A percentile compares a stretch with the other conserved stretches of the same genome.
Evolutionary conservation across 2,113 vertebrate genomes (phyloP).

Genomic region (Herpailurus yagouaroundi): DNA sequence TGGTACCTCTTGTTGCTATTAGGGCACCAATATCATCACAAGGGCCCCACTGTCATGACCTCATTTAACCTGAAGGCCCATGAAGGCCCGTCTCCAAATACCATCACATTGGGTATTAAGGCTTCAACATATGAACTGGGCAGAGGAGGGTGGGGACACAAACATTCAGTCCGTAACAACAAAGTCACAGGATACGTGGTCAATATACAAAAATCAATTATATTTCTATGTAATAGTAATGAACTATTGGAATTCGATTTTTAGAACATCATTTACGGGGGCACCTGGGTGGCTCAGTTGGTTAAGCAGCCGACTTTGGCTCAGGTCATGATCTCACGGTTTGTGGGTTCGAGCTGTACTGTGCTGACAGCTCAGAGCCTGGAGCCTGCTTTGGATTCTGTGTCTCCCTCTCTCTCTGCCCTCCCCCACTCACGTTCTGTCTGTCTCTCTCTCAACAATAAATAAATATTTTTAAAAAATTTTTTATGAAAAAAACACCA

Average conservation of each 20-base stretch:
- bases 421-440: too few relatives aligned
- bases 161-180: neutral
- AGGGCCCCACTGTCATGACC: too few relatives aligned
- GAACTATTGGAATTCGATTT: neutral
- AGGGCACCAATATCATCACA: neutral
- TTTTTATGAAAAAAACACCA: neutral
- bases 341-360: too few relatives aligned
- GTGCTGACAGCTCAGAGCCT: too few relatives aligned
- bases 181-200: neutral
- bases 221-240: neutral
- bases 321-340: too few relatives aligned
- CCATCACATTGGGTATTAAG: neutral
- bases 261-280: neutral
- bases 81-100: neutral
- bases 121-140: neutral
- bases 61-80: neutral
- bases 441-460: too few relatives aligned
- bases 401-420: too few relatives aligned
- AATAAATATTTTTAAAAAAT: too few relatives aligned
- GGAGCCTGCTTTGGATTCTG: too few relatives aligned
- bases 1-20: neutral
- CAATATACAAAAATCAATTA: neutral
- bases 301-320: too few relatives aligned
- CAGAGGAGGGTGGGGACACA: neutral
- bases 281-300: too few relatives aligned